phyloP scores from a whole-genome alignment of 2,888 invertebrate species.

The Conchocele bisecta region DNA sequence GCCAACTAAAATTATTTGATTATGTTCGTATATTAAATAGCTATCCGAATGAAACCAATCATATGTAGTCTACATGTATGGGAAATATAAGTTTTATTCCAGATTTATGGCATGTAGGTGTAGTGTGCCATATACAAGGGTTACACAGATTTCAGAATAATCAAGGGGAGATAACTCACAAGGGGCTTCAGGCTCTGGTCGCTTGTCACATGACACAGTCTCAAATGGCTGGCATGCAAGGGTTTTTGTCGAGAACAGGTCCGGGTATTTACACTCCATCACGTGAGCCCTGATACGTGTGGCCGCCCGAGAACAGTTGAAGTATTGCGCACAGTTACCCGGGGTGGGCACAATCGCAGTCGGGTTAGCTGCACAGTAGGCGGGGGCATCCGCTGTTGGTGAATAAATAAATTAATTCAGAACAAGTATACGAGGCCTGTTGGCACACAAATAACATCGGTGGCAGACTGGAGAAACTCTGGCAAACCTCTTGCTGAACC shows the following conservation, averaged over 20 bases:
- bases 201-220: constrained; percentile 38
- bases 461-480: too few relatives aligned
- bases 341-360: constrained; percentile 23
- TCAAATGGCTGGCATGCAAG: constrained; percentile 38
- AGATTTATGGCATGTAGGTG: too few relatives aligned
- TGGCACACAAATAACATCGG: too few relatives aligned
- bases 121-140: not conserved
- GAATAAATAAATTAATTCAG: constrained; percentile 9
- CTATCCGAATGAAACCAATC: too few relatives aligned
- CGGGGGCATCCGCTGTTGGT: constrained; percentile 54
- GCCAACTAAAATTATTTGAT: too few relatives aligned
- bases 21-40: too few relatives aligned
- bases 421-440: too few relatives aligned
- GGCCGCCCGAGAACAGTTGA: constrained; percentile 40
- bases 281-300: constrained; percentile 6
- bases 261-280: constrained; percentile 49
- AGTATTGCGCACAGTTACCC: constrained; percentile 48
- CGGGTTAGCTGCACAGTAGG: constrained; percentile 54
- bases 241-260: constrained; percentile 44
- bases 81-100: too few relatives aligned
- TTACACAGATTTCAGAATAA: not conserved
- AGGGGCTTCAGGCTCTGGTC: constrained; percentile 52
- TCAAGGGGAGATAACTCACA: constrained; percentile 41
- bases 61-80: too few relatives aligned
- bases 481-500: too few relatives aligned